Evolutionary conservation across 2,113 vertebrate genomes (phyloP), one percentile per base, ranked within the genome.

Genomic region (Platichthys stellatus): DNA sequence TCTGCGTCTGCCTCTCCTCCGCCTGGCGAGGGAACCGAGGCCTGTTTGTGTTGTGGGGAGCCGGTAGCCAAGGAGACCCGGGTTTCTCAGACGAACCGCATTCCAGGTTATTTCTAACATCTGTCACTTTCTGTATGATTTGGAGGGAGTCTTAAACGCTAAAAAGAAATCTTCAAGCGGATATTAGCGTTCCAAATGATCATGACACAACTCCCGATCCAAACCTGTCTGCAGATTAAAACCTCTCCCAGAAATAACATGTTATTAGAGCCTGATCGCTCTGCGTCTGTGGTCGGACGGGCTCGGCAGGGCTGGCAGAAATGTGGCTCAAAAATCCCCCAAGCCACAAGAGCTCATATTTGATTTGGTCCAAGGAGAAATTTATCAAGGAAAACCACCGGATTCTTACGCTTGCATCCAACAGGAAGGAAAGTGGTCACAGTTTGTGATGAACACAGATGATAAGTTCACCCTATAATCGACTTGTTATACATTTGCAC

Each of bases 31-130:
- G 18, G 59, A 90, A 87, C 76, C 57, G 28, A 24, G 80, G 82
- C 82, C 82, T 93, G 90, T 93, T 93, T 94, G 75, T 93, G 88
- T 95, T 92, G 83, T 89, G 77, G 20, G 35, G 80, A 82, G 78
- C 47, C 58, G 45, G 93, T 93, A 89, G 54, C 88, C 91, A 92
- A 69, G 88, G 94, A 82, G 62, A 92, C 56, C 0, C 1, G 2
- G 35, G 62, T 90, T 90, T 93, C 88, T 90, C 90, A 91, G 90
- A 88, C 81, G 0, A 86, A 57, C 76, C 26, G 71, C 84, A 85
- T 93, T 90, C 89, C 89, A 78, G 82, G 76, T 73, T 90, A 91
- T 93, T 93, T 23, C 61, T 24, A 90, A 86, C 58, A 67, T 78
- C 77, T 78, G 74, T 63, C 45, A 73, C 45, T 81, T 77, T 71